A percentile compares a stretch with the other conserved stretches of the same genome.
Conservation (phyloP, 2,797 vertebrate species). For the Linurgus olivaceus region DNA sequence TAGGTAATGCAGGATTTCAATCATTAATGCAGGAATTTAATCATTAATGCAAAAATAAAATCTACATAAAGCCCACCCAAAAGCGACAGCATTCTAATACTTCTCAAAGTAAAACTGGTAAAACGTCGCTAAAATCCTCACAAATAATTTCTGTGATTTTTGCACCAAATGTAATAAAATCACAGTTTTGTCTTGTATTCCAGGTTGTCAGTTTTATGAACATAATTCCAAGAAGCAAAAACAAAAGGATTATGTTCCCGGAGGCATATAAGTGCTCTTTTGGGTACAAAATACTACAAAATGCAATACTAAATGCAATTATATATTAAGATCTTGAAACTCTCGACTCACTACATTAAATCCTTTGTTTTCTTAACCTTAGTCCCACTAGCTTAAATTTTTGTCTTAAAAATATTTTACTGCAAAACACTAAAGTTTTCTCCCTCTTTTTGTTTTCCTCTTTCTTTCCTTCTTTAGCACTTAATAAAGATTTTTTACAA, state of each 20-base stretch:
- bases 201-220: neutral
- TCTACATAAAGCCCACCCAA: neutral
- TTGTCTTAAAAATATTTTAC: neutral
- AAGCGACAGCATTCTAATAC: fast-evolving
- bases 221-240: neutral
- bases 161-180: neutral
- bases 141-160: neutral
- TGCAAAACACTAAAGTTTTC: neutral
- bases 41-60: neutral
- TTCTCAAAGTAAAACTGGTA: neutral
- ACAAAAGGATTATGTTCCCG: slow-evolving; percentile 1
- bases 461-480: neutral
- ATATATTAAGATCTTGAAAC: neutral
- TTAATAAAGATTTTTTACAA: neutral
- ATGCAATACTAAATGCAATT: neutral
- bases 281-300: neutral
- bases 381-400: neutral
- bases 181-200: neutral
- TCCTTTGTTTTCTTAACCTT: neutral
- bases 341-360: neutral
- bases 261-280: neutral
- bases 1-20: neutral
- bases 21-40: neutral
- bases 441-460: fast-evolving
- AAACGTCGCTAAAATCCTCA: neutral